Percentiles rank a stretch among this genome's conserved stretches.
phyloP scores from a whole-genome alignment of 2,113 vertebrate genomes.

The Ornithorhynchus anatinus region DNA sequence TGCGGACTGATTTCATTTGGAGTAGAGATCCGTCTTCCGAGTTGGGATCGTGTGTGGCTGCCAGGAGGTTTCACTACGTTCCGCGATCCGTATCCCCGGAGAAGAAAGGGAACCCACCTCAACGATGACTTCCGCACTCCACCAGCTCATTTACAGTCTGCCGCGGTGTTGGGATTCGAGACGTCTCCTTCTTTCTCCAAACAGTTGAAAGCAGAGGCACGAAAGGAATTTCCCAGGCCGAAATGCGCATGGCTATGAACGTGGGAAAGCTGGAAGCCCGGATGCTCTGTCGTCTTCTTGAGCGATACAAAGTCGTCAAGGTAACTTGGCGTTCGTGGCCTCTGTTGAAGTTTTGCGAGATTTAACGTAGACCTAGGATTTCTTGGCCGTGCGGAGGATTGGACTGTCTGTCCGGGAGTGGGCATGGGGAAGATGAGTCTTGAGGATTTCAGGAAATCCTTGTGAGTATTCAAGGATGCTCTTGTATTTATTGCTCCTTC shows the following conservation, averaged over 20 bases:
- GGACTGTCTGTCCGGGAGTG: too few species aligned
- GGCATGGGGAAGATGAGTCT: too few species aligned
- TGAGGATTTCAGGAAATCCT: too few species aligned
- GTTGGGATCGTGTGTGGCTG: too few species aligned
- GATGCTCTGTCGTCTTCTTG: conserved; percentile 89
- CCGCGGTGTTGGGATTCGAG: background rate
- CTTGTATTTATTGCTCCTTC: too few species aligned
- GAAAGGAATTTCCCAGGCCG: conserved; percentile 87
- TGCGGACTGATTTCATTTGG: too few species aligned
- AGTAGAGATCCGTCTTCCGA: too few species aligned
- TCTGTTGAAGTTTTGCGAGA: too few species aligned
- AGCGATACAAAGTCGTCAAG: conserved; percentile 86
- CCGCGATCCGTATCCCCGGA: background rate
- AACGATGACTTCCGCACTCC: background rate
- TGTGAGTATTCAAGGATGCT: too few species aligned
- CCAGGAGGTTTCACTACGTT: background rate
- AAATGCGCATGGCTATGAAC: conserved; percentile 83
- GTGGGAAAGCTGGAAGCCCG: conserved; percentile 90
- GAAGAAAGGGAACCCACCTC: background rate
- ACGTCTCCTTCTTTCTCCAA: conserved; percentile 1
- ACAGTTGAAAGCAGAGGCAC: conserved; percentile 87
- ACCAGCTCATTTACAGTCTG: background rate
- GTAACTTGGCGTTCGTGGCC: conserved; percentile 65
- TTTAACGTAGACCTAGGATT: too few species aligned
- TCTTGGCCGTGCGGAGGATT: too few species aligned